Conservation (phyloP, 2,113 vertebrate genomes). For the Thermophis baileyi region DNA sequence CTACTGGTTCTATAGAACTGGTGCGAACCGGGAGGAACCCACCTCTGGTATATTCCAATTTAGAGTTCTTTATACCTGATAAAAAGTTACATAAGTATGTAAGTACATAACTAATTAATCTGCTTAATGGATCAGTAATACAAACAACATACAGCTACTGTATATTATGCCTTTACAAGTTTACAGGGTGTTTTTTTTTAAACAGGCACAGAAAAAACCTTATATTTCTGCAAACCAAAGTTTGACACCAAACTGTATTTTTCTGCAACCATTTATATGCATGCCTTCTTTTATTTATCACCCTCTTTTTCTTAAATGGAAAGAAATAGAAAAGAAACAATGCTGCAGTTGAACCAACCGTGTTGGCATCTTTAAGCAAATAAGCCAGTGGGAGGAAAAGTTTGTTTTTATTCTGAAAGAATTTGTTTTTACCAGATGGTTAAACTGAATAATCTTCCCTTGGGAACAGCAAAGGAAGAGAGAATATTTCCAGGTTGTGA, state of each 20-base stretch:
- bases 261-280: not conserved
- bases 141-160: not conserved
- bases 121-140: not conserved
- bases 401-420: constrained; percentile 15
- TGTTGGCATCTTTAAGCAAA: constrained; percentile 6
- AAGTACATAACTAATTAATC: not conserved
- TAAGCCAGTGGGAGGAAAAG: constrained; percentile 7
- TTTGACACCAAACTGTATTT: not conserved
- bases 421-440: constrained; percentile 19
- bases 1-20: no score
- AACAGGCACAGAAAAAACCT: not conserved
- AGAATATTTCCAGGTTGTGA: constrained; percentile 3
- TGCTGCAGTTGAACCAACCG: constrained; percentile 8
- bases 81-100: not conserved
- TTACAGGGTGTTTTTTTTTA: not conserved
- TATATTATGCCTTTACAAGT: not conserved
- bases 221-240: not conserved
- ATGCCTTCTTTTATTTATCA: not conserved
- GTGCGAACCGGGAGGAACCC: no score
- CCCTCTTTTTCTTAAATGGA: not conserved
- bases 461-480: not conserved
- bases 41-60: not conserved
- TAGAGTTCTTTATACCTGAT: not conserved
- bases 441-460: not conserved
- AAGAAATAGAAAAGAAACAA: not conserved